Conservation (phyloP, 1,140 invertebrate genomes). For the Portunus trituberculatus region DNA sequence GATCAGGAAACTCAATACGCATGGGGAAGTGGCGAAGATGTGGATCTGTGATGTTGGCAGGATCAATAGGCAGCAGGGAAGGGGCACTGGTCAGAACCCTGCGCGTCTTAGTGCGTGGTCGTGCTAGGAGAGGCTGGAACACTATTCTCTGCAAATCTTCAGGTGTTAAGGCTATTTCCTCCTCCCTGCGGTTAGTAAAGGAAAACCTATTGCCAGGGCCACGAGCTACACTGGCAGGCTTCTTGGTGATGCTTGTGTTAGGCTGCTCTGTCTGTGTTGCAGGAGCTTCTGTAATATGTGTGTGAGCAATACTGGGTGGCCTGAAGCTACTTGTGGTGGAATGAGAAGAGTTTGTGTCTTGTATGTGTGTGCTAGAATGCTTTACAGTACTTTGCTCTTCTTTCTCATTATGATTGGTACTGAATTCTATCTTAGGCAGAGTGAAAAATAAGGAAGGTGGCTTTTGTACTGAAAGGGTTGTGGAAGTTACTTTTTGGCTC, state of each 20-base stretch:
- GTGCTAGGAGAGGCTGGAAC: conserved; percentile 35
- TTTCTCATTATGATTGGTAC: background rate
- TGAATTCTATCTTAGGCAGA: background rate
- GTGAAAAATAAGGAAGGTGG: background rate
- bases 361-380: background rate
- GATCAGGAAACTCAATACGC: background rate
- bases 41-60: background rate
- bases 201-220: conserved; percentile 44
- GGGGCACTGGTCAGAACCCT: background rate
- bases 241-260: conserved; percentile 21
- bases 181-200: conserved; percentile 30
- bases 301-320: background rate
- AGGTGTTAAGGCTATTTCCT: conserved; percentile 2
- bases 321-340: background rate
- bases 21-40: background rate
- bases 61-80: background rate
- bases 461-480: too few species aligned
- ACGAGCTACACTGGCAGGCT: conserved; percentile 48
- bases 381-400: too few species aligned
- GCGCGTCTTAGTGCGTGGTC: conserved; percentile 15
- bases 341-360: background rate
- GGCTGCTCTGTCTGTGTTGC: background rate
- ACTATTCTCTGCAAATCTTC: conserved; percentile 31
- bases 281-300: background rate
- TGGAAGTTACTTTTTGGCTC: too few species aligned